A percentile compares a stretch with the other conserved stretches of the same genome.
phyloP scores from a whole-genome alignment of 2,888 invertebrate genomes.

The Cactoblastis cactorum region DNA sequence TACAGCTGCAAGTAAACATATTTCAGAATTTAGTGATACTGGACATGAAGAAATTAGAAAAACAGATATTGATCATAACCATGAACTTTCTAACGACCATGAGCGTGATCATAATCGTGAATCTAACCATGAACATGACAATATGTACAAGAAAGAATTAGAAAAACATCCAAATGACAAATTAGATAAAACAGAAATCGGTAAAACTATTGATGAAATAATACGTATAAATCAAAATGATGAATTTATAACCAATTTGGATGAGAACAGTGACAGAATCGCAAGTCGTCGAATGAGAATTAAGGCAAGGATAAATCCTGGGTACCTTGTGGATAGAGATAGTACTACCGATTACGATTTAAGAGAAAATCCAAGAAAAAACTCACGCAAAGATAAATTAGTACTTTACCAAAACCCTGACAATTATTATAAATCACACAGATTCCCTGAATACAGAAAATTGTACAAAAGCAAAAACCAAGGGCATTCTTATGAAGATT shows the following conservation, averaged over 20 bases:
- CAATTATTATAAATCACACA: background rate
- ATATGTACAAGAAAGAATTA: background rate
- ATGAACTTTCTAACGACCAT: background rate
- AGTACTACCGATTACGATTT: background rate
- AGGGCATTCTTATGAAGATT: background rate
- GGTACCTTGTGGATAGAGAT: background rate
- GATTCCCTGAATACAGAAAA: background rate
- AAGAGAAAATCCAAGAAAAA: background rate
- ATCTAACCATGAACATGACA: background rate
- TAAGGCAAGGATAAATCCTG: background rate
- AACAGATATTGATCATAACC: background rate
- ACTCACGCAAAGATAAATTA: background rate
- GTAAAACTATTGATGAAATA: conserved; percentile 3
- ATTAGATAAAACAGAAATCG: background rate
- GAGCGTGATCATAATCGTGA: background rate
- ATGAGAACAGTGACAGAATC: background rate
- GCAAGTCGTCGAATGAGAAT: background rate
- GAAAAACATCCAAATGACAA: background rate
- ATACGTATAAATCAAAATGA: background rate
- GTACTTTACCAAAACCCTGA: background rate
- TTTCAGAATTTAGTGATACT: background rate
- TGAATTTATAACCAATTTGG: background rate
- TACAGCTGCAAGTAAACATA: background rate
- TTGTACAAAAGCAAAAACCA: background rate
- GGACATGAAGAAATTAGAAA: background rate